A percentile compares a stretch with the other conserved stretches of the same genome.
Conservation (phyloP, 2,888 invertebrate species). For the Chloroclystis v-ata region DNA sequence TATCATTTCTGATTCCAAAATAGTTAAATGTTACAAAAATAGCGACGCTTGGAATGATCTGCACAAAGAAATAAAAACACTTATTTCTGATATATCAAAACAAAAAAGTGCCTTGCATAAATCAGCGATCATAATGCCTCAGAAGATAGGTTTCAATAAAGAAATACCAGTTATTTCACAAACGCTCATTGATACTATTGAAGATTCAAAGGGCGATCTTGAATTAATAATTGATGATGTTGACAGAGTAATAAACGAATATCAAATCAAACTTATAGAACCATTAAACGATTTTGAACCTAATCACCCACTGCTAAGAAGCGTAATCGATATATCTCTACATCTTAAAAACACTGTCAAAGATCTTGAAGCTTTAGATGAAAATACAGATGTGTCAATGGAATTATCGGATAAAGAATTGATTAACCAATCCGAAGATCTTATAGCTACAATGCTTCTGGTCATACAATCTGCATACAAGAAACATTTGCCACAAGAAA, state of each 20-base stretch:
- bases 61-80: slow-evolving; percentile 48
- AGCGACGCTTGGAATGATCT: slow-evolving; percentile 61
- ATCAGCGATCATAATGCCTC: slow-evolving; percentile 46
- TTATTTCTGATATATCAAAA: slow-evolving; percentile 53
- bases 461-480: slow-evolving; percentile 62
- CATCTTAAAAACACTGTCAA: slow-evolving; percentile 45
- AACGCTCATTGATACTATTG: slow-evolving; percentile 52
- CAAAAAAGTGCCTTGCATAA: slow-evolving; percentile 58
- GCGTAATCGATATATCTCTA: slow-evolving; percentile 44
- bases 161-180: slow-evolving; percentile 47
- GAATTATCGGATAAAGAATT: slow-evolving; percentile 38
- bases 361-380: slow-evolving; percentile 43
- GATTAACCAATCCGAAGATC: slow-evolving; percentile 54
- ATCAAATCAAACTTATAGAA: slow-evolving; percentile 49
- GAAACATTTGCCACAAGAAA: slow-evolving; percentile 53
- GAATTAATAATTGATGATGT: slow-evolving; percentile 44
- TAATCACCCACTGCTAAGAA: slow-evolving; percentile 55
- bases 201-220: slow-evolving; percentile 50
- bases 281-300: slow-evolving; percentile 34
- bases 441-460: slow-evolving; percentile 55
- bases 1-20: slow-evolving; percentile 54
- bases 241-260: slow-evolving; percentile 45
- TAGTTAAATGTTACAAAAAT: slow-evolving; percentile 58
- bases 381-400: slow-evolving; percentile 40
- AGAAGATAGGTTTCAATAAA: slow-evolving; percentile 41